Base-by-base conservation (phyloP, 2,797 vertebrate genomes). In the Ceryle rudis region DNA sequence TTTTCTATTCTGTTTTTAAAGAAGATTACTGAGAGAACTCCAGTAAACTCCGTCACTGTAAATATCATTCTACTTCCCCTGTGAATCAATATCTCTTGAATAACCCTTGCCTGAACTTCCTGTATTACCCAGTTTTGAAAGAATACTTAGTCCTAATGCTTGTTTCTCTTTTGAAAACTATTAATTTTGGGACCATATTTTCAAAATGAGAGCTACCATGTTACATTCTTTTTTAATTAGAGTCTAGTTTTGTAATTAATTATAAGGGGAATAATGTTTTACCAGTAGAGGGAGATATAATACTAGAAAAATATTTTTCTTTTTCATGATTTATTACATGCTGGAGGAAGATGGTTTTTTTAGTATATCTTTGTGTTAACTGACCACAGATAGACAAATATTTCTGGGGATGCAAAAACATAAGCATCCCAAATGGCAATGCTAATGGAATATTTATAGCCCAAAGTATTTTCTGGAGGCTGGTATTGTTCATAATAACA, bases 241-340 rank as follows among this genome's bases (percentile, higher is more conserved):
- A 25, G 1, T 28, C 28, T 60, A 3, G 12, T 62, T 92, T 91
- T 58, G 25, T 79, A 65, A 94, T 84, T 62, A 90, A 62, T 66
- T 18, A 41, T 49, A 66, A 66, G 4, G 55, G 89, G 81, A 72
- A 75, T 14, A 79, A 28, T 81, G 64, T 95, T 84, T 81, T 88
- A 60, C 95, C 96, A 95, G 93, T 77, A 97, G 95, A 92, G 95
- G 93, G 95, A 75, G 86, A 33, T 94, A 57, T 66, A 87, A 75
- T 84, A 67, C 90, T 85, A 85, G 28, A 3, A 86, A 93, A 93
- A 81, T 82, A 64, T 49, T 85, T 87, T 72, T 79, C 4, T 18
- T 44, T 70, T 70, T 33, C 37, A 25, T 67, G 6, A 87, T 87
- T 87, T 94, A 87, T 87, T 89, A 55, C 60, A 67, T 47, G 8